Evolutionary conservation across 2,888 invertebrate genomes (phyloP), one percentile per base, ranked within the genome.

Genomic region (Drosophila quinaria): DNA sequence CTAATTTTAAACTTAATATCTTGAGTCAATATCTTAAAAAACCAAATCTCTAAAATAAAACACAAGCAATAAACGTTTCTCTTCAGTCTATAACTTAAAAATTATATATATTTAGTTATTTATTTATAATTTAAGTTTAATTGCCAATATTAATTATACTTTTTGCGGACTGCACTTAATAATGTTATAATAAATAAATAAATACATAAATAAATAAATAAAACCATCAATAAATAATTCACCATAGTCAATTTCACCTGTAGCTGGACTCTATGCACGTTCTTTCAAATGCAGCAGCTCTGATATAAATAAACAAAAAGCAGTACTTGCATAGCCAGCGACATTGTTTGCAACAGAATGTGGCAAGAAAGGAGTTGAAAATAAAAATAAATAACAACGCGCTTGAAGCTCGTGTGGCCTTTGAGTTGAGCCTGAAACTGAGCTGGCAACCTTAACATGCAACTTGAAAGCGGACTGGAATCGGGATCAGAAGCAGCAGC

Each of bases 241-340:
- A 3, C 11, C 52, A 15, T 75, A 72, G 75, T 6, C 22, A 52
- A 13, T 8, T 42, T 37, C 25, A 52, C 63, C 81, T 80, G 74
- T 82, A 47, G 61, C 49, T 47, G 17, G 39, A 37, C 11, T 44
- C n/a, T 41, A 47, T 71, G 64, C 62, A 85, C 70, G 68, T 72
- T 46, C 73, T 52, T 66, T 70, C 9, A 41, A 37, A 44, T 67
- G 64, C 79, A 55, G 70, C 81, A 63, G 72, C 70, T 75, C 75
- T 49, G 80, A 61, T 80, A 84, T 87, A 84, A 84, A 84, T 87
- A 84, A 84, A 66, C 55, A 67, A 84, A 69, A 42, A 79, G 69
- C 63, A 44, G 11, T 42, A 51, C 64, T 52, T 63, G 66, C 59
- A 46, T 31, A 59, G 62, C 41, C 61, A 44, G 29, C 37, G 52